These are phyloP conservation scores for Parapristionchus giblindavisi DNA, from an alignment of 2,888 invertebrate species.

Conservation along the genomic window DNA sequence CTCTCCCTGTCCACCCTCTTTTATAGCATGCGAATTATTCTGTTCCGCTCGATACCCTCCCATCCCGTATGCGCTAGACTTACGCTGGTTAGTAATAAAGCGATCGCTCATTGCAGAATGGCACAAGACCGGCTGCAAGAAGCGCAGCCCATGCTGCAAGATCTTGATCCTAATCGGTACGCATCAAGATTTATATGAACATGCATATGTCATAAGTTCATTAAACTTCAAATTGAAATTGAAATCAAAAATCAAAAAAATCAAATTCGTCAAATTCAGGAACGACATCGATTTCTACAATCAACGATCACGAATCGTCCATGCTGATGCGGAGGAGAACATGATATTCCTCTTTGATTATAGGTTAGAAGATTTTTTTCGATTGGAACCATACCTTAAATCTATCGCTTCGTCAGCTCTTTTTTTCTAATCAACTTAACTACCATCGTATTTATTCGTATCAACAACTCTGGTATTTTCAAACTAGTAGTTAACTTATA, in stretches of 20 bases:
- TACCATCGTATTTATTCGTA: no score
- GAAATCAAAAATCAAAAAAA: conserved; percentile 11
- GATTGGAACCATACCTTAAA: no score
- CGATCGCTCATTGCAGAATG: conserved; percentile 4
- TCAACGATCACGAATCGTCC: conserved; percentile 49
- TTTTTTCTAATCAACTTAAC: no score
- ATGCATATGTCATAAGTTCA: not conserved
- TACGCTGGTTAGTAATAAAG: conserved; percentile 19
- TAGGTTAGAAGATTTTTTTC: conserved; percentile 13
- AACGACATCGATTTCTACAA: conserved; percentile 52
- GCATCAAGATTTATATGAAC: not conserved
- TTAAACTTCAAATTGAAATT: not conserved
- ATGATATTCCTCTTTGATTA: conserved; percentile 41
- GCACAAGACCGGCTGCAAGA: not conserved
- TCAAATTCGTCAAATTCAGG: conserved; percentile 41
- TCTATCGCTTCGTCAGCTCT: no score
- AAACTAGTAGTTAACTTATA: no score
- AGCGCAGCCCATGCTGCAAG: conserved; percentile 19
- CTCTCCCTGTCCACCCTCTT: conserved; percentile 1
- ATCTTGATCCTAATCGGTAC: not conserved
- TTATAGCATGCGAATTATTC: not conserved
- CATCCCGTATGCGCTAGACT: not conserved
- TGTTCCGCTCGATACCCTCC: not conserved
- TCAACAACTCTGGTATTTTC: no score
- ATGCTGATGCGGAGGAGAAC: conserved; percentile 53